Evolutionary conservation across 2,113 vertebrate genomes (phyloP).

Genomic region (Pleuronectes platessa): DNA sequence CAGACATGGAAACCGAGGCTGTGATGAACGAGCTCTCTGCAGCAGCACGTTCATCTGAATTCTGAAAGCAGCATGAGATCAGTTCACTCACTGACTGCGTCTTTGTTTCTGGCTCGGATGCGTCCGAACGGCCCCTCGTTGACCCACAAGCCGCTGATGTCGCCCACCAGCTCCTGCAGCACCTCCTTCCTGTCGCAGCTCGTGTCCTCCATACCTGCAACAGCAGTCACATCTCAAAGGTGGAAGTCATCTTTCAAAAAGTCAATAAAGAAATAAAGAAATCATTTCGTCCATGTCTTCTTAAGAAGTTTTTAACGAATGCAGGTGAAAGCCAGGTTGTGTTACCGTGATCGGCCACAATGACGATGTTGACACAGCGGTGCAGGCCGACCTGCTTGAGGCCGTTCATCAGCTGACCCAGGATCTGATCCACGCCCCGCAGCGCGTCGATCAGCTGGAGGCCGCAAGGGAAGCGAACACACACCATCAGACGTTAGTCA

Average conservation of each 20-base stretch:
- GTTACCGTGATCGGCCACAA: conserved; percentile 84
- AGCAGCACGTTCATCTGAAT: too few species aligned
- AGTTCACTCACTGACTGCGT: conserved; percentile 64
- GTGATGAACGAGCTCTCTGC: too few species aligned
- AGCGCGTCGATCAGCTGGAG: conserved; percentile 73
- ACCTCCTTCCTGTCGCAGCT: conserved; percentile 81
- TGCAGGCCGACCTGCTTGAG: conserved; percentile 81
- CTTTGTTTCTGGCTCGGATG: conserved; percentile 66
- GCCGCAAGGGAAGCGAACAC: not conserved
- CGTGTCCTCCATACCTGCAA: conserved; percentile 81
- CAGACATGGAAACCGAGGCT: too few species aligned
- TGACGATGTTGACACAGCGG: conserved; percentile 81
- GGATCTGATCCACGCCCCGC: conserved; percentile 77
- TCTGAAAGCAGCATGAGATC: accelerated
- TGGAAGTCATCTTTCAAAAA: too few species aligned
- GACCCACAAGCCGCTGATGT: conserved; percentile 61
- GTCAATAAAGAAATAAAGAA: too few species aligned
- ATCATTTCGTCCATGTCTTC: too few species aligned
- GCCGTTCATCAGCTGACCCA: conserved; percentile 83
- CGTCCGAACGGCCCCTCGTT: conserved; percentile 78
- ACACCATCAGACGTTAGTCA: not conserved
- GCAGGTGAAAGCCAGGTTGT: too few species aligned
- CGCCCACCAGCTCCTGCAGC: conserved; percentile 72
- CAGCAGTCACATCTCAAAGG: not conserved
- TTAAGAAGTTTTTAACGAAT: too few species aligned